Percentiles rank a stretch among this genome's conserved stretches.
Evolutionary conservation across 2,113 vertebrate species (phyloP).

Genomic region (Apeltes quadracus): DNA sequence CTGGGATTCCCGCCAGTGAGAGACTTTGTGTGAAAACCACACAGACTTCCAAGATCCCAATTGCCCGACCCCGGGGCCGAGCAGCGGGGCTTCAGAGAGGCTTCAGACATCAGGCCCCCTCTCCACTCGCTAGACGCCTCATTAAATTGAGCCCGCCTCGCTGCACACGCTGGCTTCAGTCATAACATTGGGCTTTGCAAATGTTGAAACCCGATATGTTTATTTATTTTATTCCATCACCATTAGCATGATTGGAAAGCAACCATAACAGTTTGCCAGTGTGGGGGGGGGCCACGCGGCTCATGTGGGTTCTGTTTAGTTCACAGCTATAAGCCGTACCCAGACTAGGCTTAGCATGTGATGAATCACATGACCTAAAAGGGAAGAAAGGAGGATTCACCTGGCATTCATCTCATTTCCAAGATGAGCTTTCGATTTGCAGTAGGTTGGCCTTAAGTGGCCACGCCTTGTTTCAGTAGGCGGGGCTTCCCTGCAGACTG

Average conservation of each 20-base stretch:
- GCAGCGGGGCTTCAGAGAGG: not conserved
- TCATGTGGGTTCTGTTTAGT: no score
- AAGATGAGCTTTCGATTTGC: constrained; percentile 15
- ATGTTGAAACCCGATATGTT: not conserved
- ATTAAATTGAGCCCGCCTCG: constrained; percentile 15
- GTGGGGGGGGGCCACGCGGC: no score
- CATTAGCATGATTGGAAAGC: not conserved
- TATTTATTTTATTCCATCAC: not conserved
- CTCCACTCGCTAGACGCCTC: not conserved
- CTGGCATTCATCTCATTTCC: not conserved
- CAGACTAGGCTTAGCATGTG: not conserved
- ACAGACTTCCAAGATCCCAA: not conserved
- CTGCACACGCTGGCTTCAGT: not conserved
- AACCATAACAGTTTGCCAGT: not conserved
- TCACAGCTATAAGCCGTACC: no score
- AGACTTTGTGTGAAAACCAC: not conserved
- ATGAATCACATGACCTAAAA: not conserved
- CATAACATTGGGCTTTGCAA: not conserved
- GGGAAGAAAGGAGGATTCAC: not conserved
- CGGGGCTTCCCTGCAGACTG: no score
- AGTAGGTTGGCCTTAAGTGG: constrained; percentile 14
- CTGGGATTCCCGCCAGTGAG: no score
- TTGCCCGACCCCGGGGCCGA: not conserved
- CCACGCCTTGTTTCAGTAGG: constrained; percentile 26
- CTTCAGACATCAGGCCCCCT: constrained; percentile 19